phyloP scores from a whole-genome alignment of 2,113 vertebrate genomes.

The Periophthalmus modestus region DNA sequence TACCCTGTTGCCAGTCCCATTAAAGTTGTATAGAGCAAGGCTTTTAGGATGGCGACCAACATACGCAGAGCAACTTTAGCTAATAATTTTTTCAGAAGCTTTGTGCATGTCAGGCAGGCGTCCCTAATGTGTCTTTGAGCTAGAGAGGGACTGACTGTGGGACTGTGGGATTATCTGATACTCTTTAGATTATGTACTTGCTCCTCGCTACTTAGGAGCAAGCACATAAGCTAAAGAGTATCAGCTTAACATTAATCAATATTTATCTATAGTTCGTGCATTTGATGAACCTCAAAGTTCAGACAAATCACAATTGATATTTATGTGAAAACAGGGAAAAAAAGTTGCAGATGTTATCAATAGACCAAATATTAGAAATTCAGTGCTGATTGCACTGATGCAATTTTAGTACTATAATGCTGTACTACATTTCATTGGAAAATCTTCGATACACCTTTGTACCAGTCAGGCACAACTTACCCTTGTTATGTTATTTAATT shows the following conservation, averaged over 20 bases:
- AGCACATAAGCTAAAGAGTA: background rate
- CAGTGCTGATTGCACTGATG: too few species aligned
- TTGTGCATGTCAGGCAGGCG: slow-evolving; percentile 47
- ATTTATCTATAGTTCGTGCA: background rate
- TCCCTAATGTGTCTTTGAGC: slow-evolving; percentile 23
- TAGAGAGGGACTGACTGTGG: slow-evolving; percentile 28
- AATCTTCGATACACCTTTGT: too few species aligned
- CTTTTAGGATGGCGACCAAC: slow-evolving; percentile 69
- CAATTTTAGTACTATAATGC: too few species aligned
- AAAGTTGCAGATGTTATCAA: too few species aligned
- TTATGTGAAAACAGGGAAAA: too few species aligned
- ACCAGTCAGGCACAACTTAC: too few species aligned
- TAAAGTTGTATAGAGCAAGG: slow-evolving; percentile 69
- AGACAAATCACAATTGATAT: too few species aligned
- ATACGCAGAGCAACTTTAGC: slow-evolving; percentile 61
- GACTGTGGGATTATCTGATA: too few species aligned
- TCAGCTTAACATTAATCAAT: background rate
- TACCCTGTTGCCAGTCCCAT: slow-evolving; percentile 61
- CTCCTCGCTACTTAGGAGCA: background rate
- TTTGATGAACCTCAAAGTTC: background rate
- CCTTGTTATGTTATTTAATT: too few species aligned
- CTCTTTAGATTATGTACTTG: too few species aligned
- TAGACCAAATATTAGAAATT: too few species aligned
- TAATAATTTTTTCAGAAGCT: slow-evolving; percentile 72
- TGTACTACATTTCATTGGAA: too few species aligned